These are phyloP conservation scores for Lytechinus pictus DNA, from an alignment of 35 echinoderm and acorn worm species.

Conservation along the genomic window DNA sequence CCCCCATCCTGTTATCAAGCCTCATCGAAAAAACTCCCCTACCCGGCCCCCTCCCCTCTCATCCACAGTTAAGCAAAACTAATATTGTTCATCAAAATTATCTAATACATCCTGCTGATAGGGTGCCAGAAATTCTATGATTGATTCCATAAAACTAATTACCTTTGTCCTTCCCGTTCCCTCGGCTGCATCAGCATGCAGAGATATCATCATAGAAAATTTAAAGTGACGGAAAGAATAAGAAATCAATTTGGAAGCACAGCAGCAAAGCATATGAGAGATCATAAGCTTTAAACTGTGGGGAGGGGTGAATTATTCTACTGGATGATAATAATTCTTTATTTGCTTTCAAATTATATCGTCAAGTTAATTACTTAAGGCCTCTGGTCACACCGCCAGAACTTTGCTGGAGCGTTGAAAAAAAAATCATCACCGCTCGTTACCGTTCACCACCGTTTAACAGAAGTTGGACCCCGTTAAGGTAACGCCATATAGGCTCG, in stretches of 20 bases:
- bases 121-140: neutral
- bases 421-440: conserved; percentile 43
- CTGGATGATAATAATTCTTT: neutral
- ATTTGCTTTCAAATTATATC: neutral
- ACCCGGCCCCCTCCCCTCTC: no score
- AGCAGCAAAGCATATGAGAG: neutral
- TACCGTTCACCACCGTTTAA: conserved; percentile 42
- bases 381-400: neutral
- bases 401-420: neutral
- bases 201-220: neutral
- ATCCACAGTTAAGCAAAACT: neutral
- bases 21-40: no score
- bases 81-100: neutral
- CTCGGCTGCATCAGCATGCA: neutral
- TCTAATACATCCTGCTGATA: neutral
- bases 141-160: conserved; percentile 7
- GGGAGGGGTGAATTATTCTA: neutral
- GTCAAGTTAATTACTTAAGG: neutral
- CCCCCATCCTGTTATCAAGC: no score
- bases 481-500: no score
- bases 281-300: neutral
- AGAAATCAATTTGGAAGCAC: neutral
- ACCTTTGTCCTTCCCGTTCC: neutral
- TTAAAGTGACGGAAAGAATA: neutral
- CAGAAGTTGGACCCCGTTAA: conserved; percentile 34